Evolutionary conservation across 1,140 invertebrate genomes (phyloP).

Genomic region (Notospermus geniculatus): DNA sequence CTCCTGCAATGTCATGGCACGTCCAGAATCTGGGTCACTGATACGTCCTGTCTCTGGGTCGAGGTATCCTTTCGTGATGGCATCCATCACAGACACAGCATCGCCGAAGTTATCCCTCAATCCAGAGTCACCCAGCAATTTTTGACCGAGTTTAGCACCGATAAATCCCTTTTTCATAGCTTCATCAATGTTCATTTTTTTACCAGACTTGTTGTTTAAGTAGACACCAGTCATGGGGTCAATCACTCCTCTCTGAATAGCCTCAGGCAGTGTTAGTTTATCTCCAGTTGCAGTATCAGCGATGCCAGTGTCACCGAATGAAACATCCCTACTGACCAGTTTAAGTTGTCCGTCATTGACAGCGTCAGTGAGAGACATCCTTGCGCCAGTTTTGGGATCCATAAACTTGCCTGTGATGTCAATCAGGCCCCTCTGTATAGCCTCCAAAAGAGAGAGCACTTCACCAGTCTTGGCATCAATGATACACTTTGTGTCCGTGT

Average conservation of each 20-base stretch:
- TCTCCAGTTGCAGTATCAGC: conserved; percentile 78
- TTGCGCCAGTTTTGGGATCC: conserved; percentile 67
- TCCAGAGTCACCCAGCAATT: conserved; percentile 78
- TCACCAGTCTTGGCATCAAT: conserved; percentile 72
- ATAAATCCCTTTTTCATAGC: conserved; percentile 57
- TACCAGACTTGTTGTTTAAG: conserved; percentile 70
- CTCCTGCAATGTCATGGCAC: conserved; percentile 40
- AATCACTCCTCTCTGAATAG: conserved; percentile 75
- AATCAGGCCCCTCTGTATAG: conserved; percentile 75
- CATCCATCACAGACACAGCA: conserved; percentile 80
- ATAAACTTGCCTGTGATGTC: conserved; percentile 70
- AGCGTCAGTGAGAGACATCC: conserved; percentile 72
- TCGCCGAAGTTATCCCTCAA: conserved; percentile 67
- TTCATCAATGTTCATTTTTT: conserved; percentile 69
- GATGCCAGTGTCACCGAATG: conserved; percentile 90
- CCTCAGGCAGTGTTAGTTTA: conserved; percentile 82
- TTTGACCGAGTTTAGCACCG: conserved; percentile 76
- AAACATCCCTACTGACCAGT: conserved; percentile 80
- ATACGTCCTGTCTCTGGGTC: conserved; percentile 84
- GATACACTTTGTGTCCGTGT: conserved; percentile 81
- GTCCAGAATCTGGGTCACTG: conserved; percentile 68
- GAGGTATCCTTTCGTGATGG: conserved; percentile 77
- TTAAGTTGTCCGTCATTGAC: conserved; percentile 84
- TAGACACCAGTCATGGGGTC: conserved; percentile 72
- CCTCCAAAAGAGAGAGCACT: conserved; percentile 79